Evolutionary conservation across 2,888 invertebrate genomes (phyloP).

Genomic region (Hirtodrosophila duncani): DNA sequence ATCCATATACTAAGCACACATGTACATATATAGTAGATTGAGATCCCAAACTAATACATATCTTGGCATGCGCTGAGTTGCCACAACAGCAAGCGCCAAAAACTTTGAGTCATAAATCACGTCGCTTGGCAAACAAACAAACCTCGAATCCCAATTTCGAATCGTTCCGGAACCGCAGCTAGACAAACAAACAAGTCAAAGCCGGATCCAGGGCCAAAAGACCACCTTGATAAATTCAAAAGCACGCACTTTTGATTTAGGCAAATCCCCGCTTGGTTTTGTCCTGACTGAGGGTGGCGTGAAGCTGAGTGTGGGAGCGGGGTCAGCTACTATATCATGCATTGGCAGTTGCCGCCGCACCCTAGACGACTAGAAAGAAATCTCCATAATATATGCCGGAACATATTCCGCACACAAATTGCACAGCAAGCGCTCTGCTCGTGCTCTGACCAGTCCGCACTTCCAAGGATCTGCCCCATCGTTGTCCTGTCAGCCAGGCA

Average conservation of each 20-base stretch:
- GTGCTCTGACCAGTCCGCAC: constrained; percentile 35
- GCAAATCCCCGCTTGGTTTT: constrained; percentile 59
- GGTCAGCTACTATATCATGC: constrained; percentile 56
- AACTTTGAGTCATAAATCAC: constrained; percentile 76
- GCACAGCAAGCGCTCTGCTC: constrained; percentile 55
- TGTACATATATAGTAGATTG: no score
- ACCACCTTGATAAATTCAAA: constrained; percentile 70
- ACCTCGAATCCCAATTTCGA: constrained; percentile 4
- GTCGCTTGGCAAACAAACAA: constrained; percentile 69
- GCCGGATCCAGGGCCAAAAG: constrained; percentile 30
- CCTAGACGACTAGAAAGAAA: constrained; percentile 53
- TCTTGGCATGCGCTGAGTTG: constrained; percentile 58
- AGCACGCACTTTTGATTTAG: constrained; percentile 73
- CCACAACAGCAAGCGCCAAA: constrained; percentile 52
- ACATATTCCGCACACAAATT: constrained; percentile 79
- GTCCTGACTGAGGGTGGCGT: constrained; percentile 29
- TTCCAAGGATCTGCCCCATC: constrained; percentile 8
- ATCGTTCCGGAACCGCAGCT: constrained; percentile 49
- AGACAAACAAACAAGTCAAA: constrained; percentile 47
- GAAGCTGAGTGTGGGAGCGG: constrained; percentile 9
- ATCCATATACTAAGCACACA: no score
- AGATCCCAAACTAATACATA: background rate
- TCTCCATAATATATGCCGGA: constrained; percentile 78
- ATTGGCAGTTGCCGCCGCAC: constrained; percentile 56
- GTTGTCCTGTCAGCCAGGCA: constrained; percentile 21